Percentiles rank a stretch among this genome's conserved stretches.
phyloP scores from a whole-genome alignment of 2,797 vertebrate species.

The Sorex maritimensis region DNA sequence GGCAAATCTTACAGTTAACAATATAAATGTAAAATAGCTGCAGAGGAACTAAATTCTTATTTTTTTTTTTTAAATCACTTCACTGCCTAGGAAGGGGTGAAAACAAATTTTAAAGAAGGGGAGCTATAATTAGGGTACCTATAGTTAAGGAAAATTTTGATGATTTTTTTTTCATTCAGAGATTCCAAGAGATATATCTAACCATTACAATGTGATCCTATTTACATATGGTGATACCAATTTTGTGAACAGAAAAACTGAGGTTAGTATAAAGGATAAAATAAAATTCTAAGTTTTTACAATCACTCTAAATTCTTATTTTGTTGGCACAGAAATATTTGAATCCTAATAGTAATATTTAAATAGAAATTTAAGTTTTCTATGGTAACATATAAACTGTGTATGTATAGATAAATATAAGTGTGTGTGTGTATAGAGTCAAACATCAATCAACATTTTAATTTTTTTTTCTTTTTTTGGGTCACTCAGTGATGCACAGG shows the following conservation, averaged over 20 bases:
- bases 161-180: slow-evolving; percentile 40
- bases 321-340: slow-evolving; percentile 52
- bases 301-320: slow-evolving; percentile 46
- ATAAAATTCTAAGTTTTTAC: background rate
- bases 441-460: slow-evolving; percentile 14
- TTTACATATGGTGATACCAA: background rate
- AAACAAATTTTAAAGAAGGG: slow-evolving; percentile 48
- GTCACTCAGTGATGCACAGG: too few relatives aligned
- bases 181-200: slow-evolving; percentile 38
- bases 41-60: slow-evolving; percentile 7
- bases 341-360: slow-evolving; percentile 64
- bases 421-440: background rate
- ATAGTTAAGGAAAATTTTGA: slow-evolving; percentile 43
- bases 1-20: background rate
- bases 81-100: slow-evolving; percentile 49
- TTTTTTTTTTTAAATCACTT: slow-evolving; percentile 64
- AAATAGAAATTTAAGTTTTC: slow-evolving; percentile 37
- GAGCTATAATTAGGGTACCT: slow-evolving; percentile 4
- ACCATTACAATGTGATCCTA: background rate
- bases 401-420: background rate
- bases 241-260: slow-evolving; percentile 60
- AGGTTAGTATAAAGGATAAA: slow-evolving; percentile 30
- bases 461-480: background rate
- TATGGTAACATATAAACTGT: background rate
- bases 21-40: slow-evolving; percentile 39